Conservation (phyloP, 2,888 invertebrate species). For the Hymenopus coronatus region DNA sequence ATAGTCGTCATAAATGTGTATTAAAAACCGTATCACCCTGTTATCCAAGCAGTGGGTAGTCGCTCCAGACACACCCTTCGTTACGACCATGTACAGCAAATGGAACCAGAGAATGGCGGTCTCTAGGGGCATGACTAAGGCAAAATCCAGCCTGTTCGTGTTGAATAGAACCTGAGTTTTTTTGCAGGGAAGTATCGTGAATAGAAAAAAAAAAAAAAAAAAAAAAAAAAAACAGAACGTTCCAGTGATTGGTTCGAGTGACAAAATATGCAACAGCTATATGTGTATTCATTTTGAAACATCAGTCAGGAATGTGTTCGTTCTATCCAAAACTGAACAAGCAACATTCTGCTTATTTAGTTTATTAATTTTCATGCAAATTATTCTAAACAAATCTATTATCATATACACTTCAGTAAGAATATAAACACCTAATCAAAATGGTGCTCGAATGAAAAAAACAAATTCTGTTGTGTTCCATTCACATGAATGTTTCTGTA, state of each 20-base stretch:
- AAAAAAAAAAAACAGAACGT: not conserved
- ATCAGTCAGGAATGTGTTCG: too few species aligned
- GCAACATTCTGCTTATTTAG: too few species aligned
- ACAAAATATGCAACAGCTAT: not conserved
- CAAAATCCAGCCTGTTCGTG: not conserved
- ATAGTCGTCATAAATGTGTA: not conserved
- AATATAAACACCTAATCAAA: too few species aligned
- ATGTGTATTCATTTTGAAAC: not conserved
- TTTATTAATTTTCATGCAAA: too few species aligned
- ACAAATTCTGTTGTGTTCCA: too few species aligned
- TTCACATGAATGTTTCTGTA: too few species aligned
- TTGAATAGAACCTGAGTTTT: not conserved
- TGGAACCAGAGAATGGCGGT: not conserved
- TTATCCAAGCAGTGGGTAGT: not conserved
- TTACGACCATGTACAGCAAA: not conserved
- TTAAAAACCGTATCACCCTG: not conserved
- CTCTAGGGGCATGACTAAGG: not conserved
- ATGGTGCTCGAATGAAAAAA: too few species aligned
- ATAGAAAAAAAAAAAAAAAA: not conserved
- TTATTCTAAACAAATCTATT: too few species aligned
- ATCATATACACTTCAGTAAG: too few species aligned
- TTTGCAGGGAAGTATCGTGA: not conserved
- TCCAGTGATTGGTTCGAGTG: not conserved
- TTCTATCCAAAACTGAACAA: too few species aligned
- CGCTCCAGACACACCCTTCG: not conserved